Base-by-base conservation (phyloP, 2,797 vertebrate species). In the Phyllotis vaccarum region DNA sequence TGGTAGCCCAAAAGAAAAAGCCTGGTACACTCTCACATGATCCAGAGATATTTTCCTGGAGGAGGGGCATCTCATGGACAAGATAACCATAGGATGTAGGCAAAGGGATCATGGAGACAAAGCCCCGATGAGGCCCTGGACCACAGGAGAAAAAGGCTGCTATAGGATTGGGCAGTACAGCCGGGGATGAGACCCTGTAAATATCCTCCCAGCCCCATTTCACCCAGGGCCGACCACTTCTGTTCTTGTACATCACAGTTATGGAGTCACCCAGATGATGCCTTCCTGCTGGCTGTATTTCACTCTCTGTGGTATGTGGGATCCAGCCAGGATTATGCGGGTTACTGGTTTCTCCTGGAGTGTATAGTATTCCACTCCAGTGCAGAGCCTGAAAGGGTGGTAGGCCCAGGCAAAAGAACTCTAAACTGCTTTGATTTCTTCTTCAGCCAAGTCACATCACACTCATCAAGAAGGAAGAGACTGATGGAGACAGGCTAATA, bases 341-440 rank as follows among this genome's bases (percentile, higher is more conserved):
- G 19, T 2, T 2, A 21, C 2, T 3, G 1, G 3, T 27, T 21
- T 54, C 56, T 58, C 72, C 31, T 13, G 2, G 22, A 3, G 11
- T 22, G 0, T 1, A 3, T 62, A 17, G n/a, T n/a, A n/a, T n/a
- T n/a, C n/a, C n/a, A n/a, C n/a, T n/a, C n/a, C n/a, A n/a, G n/a
- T n/a, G n/a, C n/a, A n/a, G n/a, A n/a, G 40, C 60, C 64, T 31
- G 43, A 27, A 37, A 31, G 0, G 14, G 31, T 37, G 46, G 40
- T 29, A 60, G 72, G 10, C 6, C 49, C 2, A 9, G 64, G 17
- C 13, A 29, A 24, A 8, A 40, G 19, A 11, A 9, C 43, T 74
- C 66, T 17, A 21, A 5, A 3, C 19, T 46, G 58, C 46, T 40
- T 46, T 31, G 29, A 37, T 46, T 83, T 64, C 58, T 34, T 83